Conservation (phyloP, 2,888 invertebrate genomes). For the Limnephilus auricula region DNA sequence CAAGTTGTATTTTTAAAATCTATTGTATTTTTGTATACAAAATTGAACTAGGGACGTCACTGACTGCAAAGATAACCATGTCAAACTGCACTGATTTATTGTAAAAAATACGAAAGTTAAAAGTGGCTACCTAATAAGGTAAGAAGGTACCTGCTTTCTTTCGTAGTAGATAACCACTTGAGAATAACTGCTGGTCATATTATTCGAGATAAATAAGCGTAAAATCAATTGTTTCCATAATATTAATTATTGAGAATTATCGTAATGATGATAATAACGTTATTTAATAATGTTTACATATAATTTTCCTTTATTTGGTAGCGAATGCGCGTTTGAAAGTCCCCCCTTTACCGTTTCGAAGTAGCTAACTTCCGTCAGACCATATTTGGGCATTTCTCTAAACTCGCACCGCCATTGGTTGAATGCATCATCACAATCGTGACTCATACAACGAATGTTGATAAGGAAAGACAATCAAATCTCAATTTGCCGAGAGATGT, state of each 20-base stretch:
- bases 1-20: no score
- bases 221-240: background rate
- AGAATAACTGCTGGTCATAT: background rate
- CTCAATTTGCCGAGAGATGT: background rate
- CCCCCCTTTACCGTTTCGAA: conserved; percentile 23
- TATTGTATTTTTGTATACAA: no score
- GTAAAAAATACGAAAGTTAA: background rate
- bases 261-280: background rate
- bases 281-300: background rate
- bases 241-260: background rate
- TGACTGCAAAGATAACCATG: background rate
- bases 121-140: background rate
- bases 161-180: background rate
- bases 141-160: background rate
- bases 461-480: conserved; percentile 11
- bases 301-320: background rate
- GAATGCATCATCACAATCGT: conserved; percentile 71
- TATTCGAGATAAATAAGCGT: background rate
- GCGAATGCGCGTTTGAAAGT: conserved; percentile 34
- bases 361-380: conserved; percentile 73
- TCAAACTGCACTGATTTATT: background rate
- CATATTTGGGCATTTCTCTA: conserved; percentile 82
- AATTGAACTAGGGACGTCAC: background rate
- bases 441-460: conserved; percentile 51
- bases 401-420: conserved; percentile 78